Conservation (phyloP, 2,888 invertebrate species). For the Spodoptera picta region DNA sequence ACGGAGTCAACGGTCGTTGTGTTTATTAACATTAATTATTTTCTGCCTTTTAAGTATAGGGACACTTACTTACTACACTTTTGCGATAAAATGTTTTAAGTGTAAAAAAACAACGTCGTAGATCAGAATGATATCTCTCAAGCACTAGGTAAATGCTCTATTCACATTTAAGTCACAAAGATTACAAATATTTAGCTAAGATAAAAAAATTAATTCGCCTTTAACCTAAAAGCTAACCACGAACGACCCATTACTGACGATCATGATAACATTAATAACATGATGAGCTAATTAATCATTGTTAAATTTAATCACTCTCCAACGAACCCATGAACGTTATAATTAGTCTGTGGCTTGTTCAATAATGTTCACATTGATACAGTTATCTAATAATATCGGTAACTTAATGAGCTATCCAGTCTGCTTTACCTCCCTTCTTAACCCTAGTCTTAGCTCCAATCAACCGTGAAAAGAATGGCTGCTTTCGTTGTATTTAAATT, state of each 20-base stretch:
- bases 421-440: constrained; percentile 25
- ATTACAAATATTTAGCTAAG: neutral
- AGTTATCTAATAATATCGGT: constrained; percentile 54
- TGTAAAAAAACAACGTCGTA: too few relatives aligned
- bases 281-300: constrained; percentile 50
- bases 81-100: too few relatives aligned
- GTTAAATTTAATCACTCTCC: constrained; percentile 44
- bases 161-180: neutral
- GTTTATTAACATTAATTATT: constrained; percentile 37
- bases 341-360: constrained; percentile 27
- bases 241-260: constrained; percentile 29
- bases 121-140: neutral
- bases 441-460: constrained; percentile 1
- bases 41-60: too few relatives aligned
- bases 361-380: constrained; percentile 37
- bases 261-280: constrained; percentile 49
- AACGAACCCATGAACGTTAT: constrained; percentile 24
- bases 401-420: constrained; percentile 60
- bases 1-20: constrained; percentile 29
- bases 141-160: neutral
- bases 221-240: constrained; percentile 32
- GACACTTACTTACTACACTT: too few relatives aligned
- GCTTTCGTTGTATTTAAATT: constrained; percentile 46
- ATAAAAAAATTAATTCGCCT: constrained; percentile 13
- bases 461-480: constrained; percentile 43